Conservation (phyloP, 2,113 vertebrate species). For the Pygathrix nemaeus region DNA sequence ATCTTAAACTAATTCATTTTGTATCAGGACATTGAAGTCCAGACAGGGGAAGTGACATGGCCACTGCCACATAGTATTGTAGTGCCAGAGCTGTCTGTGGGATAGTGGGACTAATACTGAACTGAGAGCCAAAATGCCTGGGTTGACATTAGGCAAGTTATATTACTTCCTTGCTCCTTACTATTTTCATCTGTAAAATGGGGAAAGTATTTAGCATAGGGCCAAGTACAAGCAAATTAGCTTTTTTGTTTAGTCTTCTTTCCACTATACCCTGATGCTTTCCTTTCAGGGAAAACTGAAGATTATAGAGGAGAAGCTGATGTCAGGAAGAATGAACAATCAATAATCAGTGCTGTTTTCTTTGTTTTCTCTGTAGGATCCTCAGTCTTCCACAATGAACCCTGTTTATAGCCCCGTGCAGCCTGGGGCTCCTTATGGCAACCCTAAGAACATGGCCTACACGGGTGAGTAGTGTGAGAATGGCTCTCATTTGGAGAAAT, state of each 20-base stretch:
- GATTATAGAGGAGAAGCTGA: slow-evolving; percentile 1
- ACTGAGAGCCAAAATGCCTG: not conserved
- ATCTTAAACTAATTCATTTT: slow-evolving; percentile 36
- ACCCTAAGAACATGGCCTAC: slow-evolving; percentile 98
- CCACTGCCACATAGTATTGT: not conserved
- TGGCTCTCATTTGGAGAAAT: not conserved
- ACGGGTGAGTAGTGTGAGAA: slow-evolving; percentile 86
- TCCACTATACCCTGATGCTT: not conserved
- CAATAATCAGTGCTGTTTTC: slow-evolving; percentile 60
- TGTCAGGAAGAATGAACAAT: slow-evolving; percentile 24
- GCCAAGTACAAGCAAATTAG: not conserved
- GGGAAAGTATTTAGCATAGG: not conserved
- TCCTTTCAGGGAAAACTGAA: slow-evolving; percentile 28
- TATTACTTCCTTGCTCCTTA: not conserved
- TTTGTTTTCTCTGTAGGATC: slow-evolving; percentile 89
- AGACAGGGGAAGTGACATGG: slow-evolving; percentile 17
- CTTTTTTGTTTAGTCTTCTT: not conserved
- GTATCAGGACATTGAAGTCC: not conserved
- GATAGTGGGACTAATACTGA: not conserved
- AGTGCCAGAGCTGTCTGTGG: not conserved
- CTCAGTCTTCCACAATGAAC: slow-evolving; percentile 96
- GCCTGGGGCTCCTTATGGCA: slow-evolving; percentile 97
- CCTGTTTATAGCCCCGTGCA: slow-evolving; percentile 99
- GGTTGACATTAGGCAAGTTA: not conserved
- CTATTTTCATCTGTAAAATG: not conserved